Evolutionary conservation across 1,140 invertebrate genomes (phyloP), one percentile per base, ranked within the genome.

Genomic region (Diabrotica virgifera): DNA sequence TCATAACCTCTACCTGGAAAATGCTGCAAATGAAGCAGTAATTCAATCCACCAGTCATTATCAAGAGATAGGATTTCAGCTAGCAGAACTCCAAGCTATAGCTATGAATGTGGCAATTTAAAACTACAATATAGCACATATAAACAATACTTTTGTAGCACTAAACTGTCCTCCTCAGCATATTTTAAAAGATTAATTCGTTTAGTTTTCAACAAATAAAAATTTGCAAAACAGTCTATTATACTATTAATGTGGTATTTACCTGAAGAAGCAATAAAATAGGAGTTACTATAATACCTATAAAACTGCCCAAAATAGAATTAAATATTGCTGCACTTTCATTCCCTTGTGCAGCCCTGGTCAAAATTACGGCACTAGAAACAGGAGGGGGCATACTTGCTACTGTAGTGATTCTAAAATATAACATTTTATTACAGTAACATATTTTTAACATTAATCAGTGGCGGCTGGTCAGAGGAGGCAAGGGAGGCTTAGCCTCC

Each of bases 361-460:
- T 85, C 38, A 86, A 72, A 61, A 86, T 84, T 5, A 86, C 82
- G 59, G 85, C 84, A 61, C 83, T 85, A 10, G 84, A 85, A 8
- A 85, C 84, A 5, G 84, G 84, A 54, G 85, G 85, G 10, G 85
- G 85, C 84, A 86, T 85, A 70, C 84, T 85, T 37, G 82, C 80
- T 5, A 85, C 79, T 24, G 83, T 83, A 60, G 82, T 76, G 24
- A 86, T 74, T 35, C 85, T 85, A 68, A 58, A 80, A 80, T 53
- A 24, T 24, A 24, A 24, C 24, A 24, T 24, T 24, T 57, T 51
- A 40, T 51, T 51, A 51, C 12, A 12, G 5, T 5, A 51, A 10
- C 1, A 11, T n/a, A 8, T n/a, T 50, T 50, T 50, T 7, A 50
- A 58, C 36, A 63, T 13, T 57, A 54, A 36, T 63, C 58, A 35